phyloP scores from a whole-genome alignment of 2,797 vertebrate genomes.

The Rhinella marina region DNA sequence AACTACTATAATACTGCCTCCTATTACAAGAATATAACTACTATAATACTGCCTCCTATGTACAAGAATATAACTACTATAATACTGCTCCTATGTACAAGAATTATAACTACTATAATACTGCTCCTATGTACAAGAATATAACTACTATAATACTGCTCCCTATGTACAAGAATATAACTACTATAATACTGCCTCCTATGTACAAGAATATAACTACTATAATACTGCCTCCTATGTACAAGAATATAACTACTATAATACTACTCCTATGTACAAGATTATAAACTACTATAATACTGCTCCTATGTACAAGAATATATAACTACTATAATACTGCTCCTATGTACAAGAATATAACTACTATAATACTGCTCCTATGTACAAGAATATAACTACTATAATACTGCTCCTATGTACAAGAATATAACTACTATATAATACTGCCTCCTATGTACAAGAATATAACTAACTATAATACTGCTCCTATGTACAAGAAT shows the following conservation, averaged over 20 bases:
- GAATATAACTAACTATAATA: background rate
- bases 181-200: background rate
- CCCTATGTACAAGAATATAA: slow-evolving; percentile 7
- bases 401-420: background rate
- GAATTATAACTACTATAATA: slow-evolving; percentile 13
- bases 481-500: background rate
- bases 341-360: background rate
- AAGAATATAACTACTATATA: no score
- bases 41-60: slow-evolving; percentile 4
- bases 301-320: background rate
- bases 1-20: slow-evolving; percentile 6
- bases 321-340: background rate
- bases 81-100: background rate
- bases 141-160: slow-evolving; percentile 1
- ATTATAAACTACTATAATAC: background rate
- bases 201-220: slow-evolving; percentile 6
- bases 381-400: background rate
- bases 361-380: background rate
- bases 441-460: background rate
- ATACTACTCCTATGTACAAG: background rate
- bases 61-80: background rate
- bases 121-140: slow-evolving; percentile 1
- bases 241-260: slow-evolving; percentile 10
- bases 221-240: slow-evolving; percentile 1
- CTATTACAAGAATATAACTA: slow-evolving; percentile 20